These are phyloP conservation scores for Chloroceryle inda DNA, from an alignment of 2,797 vertebrate genomes.

Conservation along the genomic window DNA sequence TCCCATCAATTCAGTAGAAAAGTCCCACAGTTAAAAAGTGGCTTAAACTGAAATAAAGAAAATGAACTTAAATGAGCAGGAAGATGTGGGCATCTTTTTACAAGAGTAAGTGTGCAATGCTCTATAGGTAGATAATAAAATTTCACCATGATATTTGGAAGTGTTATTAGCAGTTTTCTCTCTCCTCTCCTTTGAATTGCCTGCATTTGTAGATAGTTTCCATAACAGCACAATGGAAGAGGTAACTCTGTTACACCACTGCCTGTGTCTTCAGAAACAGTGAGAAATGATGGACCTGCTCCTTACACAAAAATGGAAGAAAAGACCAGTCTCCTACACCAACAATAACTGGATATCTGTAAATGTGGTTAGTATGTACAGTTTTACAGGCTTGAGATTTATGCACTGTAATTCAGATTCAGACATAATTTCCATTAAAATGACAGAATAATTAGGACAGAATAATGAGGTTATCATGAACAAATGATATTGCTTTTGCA, in stretches of 20 bases:
- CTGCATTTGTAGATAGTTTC: background rate
- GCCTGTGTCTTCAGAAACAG: background rate
- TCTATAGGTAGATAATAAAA: background rate
- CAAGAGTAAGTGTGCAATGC: background rate
- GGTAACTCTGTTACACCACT: background rate
- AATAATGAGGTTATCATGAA: background rate
- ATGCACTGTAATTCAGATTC: background rate
- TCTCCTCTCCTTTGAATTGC: background rate
- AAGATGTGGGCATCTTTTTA: background rate
- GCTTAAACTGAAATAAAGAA: background rate
- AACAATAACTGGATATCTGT: background rate
- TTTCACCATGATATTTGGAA: background rate
- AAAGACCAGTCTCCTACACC: background rate
- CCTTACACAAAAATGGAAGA: background rate
- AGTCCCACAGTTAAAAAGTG: background rate
- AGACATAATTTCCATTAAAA: background rate
- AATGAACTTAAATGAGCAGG: background rate
- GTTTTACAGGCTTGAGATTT: background rate
- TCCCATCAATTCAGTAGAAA: background rate
- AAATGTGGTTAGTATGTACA: background rate
- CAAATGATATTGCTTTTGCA: background rate
- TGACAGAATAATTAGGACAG: conserved; percentile 10
- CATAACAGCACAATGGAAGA: background rate
- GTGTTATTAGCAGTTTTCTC: background rate
- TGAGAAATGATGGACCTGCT: background rate